Percentiles rank a stretch among this genome's conserved stretches.
These are phyloP conservation scores for Xylocampa areola DNA, from an alignment of 2,888 invertebrate genomes.

Conservation along the genomic window DNA sequence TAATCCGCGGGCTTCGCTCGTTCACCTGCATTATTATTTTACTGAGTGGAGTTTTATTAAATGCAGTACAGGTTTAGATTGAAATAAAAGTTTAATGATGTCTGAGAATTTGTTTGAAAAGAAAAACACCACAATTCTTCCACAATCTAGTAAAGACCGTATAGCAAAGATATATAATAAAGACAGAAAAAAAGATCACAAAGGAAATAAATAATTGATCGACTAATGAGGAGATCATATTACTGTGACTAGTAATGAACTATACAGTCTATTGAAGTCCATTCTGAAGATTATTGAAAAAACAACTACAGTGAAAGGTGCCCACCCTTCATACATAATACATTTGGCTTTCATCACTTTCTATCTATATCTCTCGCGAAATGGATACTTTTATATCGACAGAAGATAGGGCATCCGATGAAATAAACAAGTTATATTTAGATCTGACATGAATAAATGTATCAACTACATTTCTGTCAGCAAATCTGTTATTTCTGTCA, in stretches of 20 bases:
- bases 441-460: constrained; percentile 36
- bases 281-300: neutral
- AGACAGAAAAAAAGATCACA: neutral
- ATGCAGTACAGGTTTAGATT: neutral
- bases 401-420: constrained; percentile 25
- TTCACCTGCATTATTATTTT: constrained; percentile 44
- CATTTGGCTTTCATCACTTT: constrained; percentile 22
- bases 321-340: constrained; percentile 14
- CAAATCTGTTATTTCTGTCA: constrained; percentile 35
- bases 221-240: neutral
- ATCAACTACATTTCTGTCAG: constrained; percentile 40
- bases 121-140: too few species aligned
- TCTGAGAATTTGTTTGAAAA: neutral
- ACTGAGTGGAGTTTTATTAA: neutral
- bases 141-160: neutral
- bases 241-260: neutral
- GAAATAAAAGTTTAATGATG: neutral
- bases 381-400: constrained; percentile 23
- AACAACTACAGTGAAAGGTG: constrained; percentile 14
- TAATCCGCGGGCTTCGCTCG: constrained; percentile 61
- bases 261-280: constrained; percentile 1
- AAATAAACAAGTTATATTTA: constrained; percentile 45
- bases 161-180: neutral
- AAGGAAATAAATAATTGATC: neutral
- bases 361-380: constrained; percentile 27